phyloP scores from a whole-genome alignment of 2,797 vertebrate species.

The Cirrhinus mrigala region DNA sequence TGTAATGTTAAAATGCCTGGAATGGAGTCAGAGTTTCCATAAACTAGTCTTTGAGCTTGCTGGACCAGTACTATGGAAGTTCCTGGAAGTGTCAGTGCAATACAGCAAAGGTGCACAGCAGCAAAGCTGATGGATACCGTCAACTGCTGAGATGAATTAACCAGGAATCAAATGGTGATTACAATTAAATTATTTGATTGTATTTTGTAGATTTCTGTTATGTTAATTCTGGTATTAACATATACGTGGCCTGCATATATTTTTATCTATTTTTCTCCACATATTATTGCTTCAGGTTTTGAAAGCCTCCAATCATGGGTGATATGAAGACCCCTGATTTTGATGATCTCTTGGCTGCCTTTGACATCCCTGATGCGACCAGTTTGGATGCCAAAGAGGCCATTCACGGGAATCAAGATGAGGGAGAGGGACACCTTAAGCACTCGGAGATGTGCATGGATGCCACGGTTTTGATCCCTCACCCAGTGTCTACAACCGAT shows the following conservation, averaged over 20 bases:
- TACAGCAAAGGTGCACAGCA: constrained; percentile 20
- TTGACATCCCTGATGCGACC: constrained; percentile 97
- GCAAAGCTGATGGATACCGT: constrained; percentile 41
- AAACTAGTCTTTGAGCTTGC: constrained; percentile 13
- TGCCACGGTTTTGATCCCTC: constrained; percentile 79
- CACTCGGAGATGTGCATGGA: constrained; percentile 86
- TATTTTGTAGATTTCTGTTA: neutral
- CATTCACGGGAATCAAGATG: constrained; percentile 87
- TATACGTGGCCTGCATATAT: neutral
- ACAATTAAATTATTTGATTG: neutral
- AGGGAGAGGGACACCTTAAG: constrained; percentile 87
- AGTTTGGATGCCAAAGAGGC: constrained; percentile 95
- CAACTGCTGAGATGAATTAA: constrained; percentile 56
- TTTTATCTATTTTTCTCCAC: constrained; percentile 20
- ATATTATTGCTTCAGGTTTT: constrained; percentile 68
- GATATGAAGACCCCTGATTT: constrained; percentile 99
- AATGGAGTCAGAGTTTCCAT: neutral
- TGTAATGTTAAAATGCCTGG: neutral
- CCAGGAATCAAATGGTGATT: constrained; percentile 64
- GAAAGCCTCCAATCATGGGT: constrained; percentile 89
- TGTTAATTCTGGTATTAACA: neutral
- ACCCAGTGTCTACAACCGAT: constrained; percentile 80
- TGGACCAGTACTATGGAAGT: constrained; percentile 27
- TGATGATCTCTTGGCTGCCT: constrained; percentile 97
- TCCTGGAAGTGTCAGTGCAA: constrained; percentile 5